These are phyloP conservation scores for Acanthosepion pharaonis DNA, from an alignment of 2,888 invertebrate species.

Conservation along the genomic window DNA sequence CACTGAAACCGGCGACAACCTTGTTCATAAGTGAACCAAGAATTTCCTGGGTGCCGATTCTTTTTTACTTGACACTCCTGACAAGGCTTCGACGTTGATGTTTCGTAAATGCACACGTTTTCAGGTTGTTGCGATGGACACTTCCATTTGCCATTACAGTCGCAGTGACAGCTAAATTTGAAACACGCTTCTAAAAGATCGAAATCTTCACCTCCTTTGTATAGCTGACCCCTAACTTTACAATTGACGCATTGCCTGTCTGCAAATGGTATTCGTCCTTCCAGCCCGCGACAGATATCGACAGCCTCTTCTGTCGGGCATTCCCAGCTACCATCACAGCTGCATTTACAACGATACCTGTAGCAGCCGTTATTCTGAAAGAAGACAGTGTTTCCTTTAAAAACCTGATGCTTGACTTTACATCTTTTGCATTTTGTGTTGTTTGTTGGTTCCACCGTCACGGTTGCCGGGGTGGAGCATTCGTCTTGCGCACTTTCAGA, in stretches of 20 bases:
- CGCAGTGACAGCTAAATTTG: constrained; percentile 36
- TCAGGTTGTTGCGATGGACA: constrained; percentile 49
- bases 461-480: constrained; percentile 48
- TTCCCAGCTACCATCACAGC: constrained; percentile 44
- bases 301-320: constrained; percentile 48
- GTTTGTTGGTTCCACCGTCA: constrained; percentile 55
- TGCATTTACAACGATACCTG: constrained; percentile 40
- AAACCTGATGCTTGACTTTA: not conserved
- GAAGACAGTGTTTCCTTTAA: constrained; percentile 35
- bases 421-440: not conserved
- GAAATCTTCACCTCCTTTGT: not conserved
- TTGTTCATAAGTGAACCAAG: constrained; percentile 58
- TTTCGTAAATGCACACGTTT: constrained; percentile 51
- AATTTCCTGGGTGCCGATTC: not conserved
- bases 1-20: constrained; percentile 64
- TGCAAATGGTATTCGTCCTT: constrained; percentile 48
- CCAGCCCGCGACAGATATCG: constrained; percentile 51
- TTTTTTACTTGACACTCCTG: not conserved
- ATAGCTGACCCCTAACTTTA: constrained; percentile 25
- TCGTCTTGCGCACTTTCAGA: constrained; percentile 53
- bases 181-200: constrained; percentile 42
- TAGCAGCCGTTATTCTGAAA: constrained; percentile 38
- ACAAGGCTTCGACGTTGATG: not conserved
- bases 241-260: constrained; percentile 33
- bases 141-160: constrained; percentile 42